These are phyloP conservation scores for Pegea sp. DNA, from an alignment of 23 tunicate species.

Conservation along the genomic window DNA sequence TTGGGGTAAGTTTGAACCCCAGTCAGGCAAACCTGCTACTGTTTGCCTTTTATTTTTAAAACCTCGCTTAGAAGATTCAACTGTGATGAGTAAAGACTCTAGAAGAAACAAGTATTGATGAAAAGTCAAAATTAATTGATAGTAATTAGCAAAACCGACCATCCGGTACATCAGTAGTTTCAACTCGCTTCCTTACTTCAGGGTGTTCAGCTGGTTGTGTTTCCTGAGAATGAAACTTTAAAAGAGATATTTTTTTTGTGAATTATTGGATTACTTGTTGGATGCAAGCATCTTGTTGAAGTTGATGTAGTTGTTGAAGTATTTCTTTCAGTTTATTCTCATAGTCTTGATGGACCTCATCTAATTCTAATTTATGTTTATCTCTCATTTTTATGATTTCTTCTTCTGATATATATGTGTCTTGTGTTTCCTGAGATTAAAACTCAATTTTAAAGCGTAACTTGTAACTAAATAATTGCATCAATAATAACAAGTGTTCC, in stretches of 20 bases:
- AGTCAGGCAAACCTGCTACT: slow-evolving; percentile 23
- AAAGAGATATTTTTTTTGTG: too few species aligned
- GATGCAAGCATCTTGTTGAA: not conserved
- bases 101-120: not conserved
- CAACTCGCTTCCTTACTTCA: too few species aligned
- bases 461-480: not conserved
- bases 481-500: too few species aligned
- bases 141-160: not conserved
- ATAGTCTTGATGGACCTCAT: slow-evolving; percentile 69
- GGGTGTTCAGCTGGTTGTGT: too few species aligned
- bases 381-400: slow-evolving; percentile 62
- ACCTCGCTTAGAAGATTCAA: slow-evolving; percentile 1
- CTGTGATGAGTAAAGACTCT: not conserved
- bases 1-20: slow-evolving; percentile 89
- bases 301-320: slow-evolving; percentile 22
- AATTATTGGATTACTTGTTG: too few species aligned
- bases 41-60: not conserved
- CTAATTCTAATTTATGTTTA: slow-evolving; percentile 58
- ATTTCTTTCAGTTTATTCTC: slow-evolving; percentile 62
- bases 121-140: not conserved
- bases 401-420: slow-evolving; percentile 19
- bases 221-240: too few species aligned
- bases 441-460: not conserved
- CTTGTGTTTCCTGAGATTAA: not conserved
- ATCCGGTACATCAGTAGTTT: too few species aligned